A percentile compares a stretch with the other conserved stretches of the same genome.
These are phyloP conservation scores for Pyrrhia umbra DNA, from an alignment of 2,888 invertebrate genomes.

Conservation along the genomic window DNA sequence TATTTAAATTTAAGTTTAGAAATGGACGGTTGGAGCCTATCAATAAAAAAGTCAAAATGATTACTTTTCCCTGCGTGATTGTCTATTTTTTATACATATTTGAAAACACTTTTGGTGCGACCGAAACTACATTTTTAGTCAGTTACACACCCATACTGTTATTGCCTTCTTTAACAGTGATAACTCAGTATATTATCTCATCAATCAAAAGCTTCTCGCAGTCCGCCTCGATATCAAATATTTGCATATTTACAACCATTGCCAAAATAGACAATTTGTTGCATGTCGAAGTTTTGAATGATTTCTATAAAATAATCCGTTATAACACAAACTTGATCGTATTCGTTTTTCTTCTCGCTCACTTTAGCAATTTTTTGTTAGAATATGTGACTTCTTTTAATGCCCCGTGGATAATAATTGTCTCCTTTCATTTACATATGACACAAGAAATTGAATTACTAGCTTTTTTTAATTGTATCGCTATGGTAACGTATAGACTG, in stretches of 20 bases:
- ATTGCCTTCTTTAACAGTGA: conserved; percentile 60
- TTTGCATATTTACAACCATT: conserved; percentile 63
- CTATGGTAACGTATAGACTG: conserved; percentile 69
- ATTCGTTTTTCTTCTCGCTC: conserved; percentile 47
- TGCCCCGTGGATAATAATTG: conserved; percentile 21
- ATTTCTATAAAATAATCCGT: conserved; percentile 65
- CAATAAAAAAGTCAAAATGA: conserved; percentile 28
- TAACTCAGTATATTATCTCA: conserved; percentile 66
- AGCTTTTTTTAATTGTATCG: conserved; percentile 67
- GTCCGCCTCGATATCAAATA: conserved; percentile 62
- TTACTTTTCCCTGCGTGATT: conserved; percentile 1
- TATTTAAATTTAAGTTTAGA: conserved; percentile 19
- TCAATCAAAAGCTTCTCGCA: conserved; percentile 60
- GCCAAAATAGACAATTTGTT: conserved; percentile 66
- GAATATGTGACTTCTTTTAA: conserved; percentile 45
- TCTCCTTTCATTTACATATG: not conserved
- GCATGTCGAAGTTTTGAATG: conserved; percentile 53
- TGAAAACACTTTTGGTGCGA: not conserved
- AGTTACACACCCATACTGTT: conserved; percentile 35
- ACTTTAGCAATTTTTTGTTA: conserved; percentile 43
- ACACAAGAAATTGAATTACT: not conserved
- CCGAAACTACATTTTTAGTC: not conserved
- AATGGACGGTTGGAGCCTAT: conserved; percentile 16
- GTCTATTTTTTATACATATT: conserved; percentile 1
- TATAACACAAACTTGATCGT: conserved; percentile 51